A percentile compares a stretch with the other conserved stretches of the same genome.
These are phyloP conservation scores for Pyrrhia umbra DNA, from an alignment of 2,888 invertebrate species.

Conservation along the genomic window DNA sequence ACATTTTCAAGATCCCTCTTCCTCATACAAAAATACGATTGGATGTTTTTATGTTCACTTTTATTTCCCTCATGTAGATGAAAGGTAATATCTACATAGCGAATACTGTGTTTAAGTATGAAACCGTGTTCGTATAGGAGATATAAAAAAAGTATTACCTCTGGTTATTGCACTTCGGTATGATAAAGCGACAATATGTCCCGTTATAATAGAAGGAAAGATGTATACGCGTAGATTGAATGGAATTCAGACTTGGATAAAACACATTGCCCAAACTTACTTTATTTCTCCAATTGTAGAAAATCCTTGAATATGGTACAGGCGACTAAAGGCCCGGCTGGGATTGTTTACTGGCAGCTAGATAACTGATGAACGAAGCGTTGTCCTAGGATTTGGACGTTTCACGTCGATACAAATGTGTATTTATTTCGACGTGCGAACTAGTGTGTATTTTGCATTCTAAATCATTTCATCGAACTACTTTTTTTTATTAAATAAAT, in stretches of 20 bases:
- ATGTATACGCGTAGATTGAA: conserved; percentile 49
- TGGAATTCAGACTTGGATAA: conserved; percentile 38
- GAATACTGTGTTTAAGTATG: conserved; percentile 62
- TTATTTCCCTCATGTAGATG: conserved; percentile 60
- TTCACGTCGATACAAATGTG: too few relatives aligned
- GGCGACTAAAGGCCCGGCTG: conserved; percentile 20
- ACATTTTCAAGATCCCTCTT: conserved; percentile 43
- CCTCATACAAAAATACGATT: conserved; percentile 56
- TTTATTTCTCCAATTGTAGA: conserved; percentile 25
- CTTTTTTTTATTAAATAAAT: too few relatives aligned
- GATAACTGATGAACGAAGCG: conserved; percentile 44
- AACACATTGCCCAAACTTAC: conserved; percentile 40
- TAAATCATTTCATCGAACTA: too few relatives aligned
- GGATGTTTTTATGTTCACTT: conserved; percentile 54
- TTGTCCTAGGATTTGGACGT: conserved; percentile 11
- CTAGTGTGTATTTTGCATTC: too few relatives aligned
- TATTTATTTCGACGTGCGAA: too few relatives aligned
- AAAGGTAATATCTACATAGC: conserved; percentile 58
- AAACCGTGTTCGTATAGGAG: conserved; percentile 60
- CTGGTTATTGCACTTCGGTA: conserved; percentile 55
- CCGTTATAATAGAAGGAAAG: conserved; percentile 43
- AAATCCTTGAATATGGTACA: conserved; percentile 45
- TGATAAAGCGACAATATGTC: conserved; percentile 58
- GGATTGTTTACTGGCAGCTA: conserved; percentile 42
- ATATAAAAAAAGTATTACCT: conserved; percentile 64